Evolutionary conservation across 2,888 invertebrate genomes (phyloP), one percentile per base, ranked within the genome.

Genomic region (Resseliella maxima): DNA sequence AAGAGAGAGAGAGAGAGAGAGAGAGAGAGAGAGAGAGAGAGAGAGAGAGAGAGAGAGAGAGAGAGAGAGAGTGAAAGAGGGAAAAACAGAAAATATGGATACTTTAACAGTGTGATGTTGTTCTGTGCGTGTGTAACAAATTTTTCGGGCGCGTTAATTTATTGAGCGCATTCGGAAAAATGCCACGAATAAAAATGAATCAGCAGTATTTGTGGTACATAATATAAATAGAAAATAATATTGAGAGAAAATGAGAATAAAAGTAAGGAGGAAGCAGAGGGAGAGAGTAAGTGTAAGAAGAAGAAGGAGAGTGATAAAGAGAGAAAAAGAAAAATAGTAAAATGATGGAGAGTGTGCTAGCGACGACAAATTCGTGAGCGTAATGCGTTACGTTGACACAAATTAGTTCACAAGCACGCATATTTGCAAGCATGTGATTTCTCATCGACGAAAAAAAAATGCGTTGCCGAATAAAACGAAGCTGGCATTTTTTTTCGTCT

Each of bases 161-260:
- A 24, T 59, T 24, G 59, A 59, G 59, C 59, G 31, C 72, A 31
- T 72, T 72, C 72, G n/a, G 2, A 3, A 31, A 31, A 12, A 72
- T 31, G 15, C 12, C 46, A 50, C 18, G 15, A 72, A 59, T 24
- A 27, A 72, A 72, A 72, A 72, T 31, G 35, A 72, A 72, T 72
- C 27, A 31, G 35, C 72, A 72, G 15, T 72, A 31, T 72, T 72
- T 72, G 31, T n/a, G 59, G 72, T 72, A 6, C 72, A 72, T 6
- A 59, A 59, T 72, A 72, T 31, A 72, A 72, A 72, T 72, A 72
- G 72, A 72, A 27, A 72, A 72, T 59, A n/a, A 31, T 31, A 72
- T 31, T 31, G 31, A 72, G 72, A n/a, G 12, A n/a, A n/a, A n/a
- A n/a, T n/a, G 12, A 50, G 18, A 50, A 18, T 18, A 18, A 50